phyloP scores from a whole-genome alignment of 2,113 vertebrate genomes.

The Pygoscelis antarcticus region DNA sequence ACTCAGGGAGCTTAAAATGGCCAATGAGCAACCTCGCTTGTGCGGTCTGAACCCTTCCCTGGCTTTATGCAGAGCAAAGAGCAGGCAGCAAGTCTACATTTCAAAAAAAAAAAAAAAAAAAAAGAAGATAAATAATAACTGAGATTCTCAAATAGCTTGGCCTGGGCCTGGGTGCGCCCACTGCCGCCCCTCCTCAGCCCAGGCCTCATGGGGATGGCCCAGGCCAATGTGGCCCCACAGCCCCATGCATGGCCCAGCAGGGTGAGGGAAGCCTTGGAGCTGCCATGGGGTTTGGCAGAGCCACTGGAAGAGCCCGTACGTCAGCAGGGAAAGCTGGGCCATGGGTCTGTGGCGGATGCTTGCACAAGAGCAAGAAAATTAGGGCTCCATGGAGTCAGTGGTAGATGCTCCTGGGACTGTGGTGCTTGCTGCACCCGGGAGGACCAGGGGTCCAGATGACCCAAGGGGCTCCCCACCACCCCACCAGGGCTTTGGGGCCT shows the following conservation, averaged over 20 bases:
- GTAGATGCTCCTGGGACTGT: background rate
- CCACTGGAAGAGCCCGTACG: accelerated
- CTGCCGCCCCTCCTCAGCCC: background rate
- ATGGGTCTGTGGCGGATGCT: accelerated
- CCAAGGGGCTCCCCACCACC: accelerated
- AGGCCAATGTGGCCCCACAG: background rate
- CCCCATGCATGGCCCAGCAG: accelerated
- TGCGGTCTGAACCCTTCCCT: background rate
- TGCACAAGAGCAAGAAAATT: background rate
- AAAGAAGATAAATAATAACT: background rate
- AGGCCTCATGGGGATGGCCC: accelerated
- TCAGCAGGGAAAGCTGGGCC: accelerated
- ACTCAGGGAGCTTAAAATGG: background rate
- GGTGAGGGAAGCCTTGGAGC: background rate
- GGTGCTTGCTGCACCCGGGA: background rate
- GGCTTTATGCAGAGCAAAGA: background rate
- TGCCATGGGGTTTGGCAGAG: accelerated
- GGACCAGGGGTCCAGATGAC: background rate
- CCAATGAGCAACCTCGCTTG: background rate
- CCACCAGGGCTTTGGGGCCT: background rate
- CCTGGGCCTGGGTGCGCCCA: background rate
- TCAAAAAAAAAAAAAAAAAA: background rate
- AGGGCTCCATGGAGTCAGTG: accelerated
- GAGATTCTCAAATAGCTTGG: background rate
- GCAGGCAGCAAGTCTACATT: background rate